These are phyloP conservation scores for Shargacucullia verbasci DNA, from an alignment of 2,888 invertebrate species.

Conservation along the genomic window DNA sequence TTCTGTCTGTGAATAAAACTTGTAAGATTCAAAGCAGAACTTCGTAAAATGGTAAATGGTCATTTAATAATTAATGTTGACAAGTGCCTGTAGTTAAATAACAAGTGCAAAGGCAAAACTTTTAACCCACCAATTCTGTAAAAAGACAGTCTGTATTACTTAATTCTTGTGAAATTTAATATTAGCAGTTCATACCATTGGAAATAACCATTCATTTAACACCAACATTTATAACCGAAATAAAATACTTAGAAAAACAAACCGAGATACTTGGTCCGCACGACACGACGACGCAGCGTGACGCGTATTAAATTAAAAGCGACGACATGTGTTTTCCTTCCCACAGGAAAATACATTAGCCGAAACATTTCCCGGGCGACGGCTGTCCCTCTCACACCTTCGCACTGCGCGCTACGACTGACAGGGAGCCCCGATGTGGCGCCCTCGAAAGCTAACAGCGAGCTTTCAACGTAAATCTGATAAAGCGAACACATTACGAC, in stretches of 20 bases:
- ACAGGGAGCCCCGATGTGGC: constrained; percentile 72
- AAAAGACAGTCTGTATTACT: constrained; percentile 1
- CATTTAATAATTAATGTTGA: no score
- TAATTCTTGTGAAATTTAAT: constrained; percentile 11
- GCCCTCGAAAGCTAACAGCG: constrained; percentile 84
- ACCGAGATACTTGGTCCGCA: constrained; percentile 58
- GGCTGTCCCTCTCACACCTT: constrained; percentile 67
- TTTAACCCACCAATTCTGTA: not conserved
- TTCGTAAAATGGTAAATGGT: no score
- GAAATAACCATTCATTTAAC: constrained; percentile 30
- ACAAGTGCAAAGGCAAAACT: not conserved
- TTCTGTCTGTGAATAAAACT: not conserved
- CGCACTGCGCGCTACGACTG: constrained; percentile 34
- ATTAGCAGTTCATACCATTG: constrained; percentile 8
- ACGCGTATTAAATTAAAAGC: constrained; percentile 88
- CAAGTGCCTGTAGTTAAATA: no score
- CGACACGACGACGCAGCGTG: constrained; percentile 84
- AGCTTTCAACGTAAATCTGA: constrained; percentile 89
- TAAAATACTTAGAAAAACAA: constrained; percentile 53
- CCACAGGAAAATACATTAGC: constrained; percentile 89
- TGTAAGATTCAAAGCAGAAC: no score
- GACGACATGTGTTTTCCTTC: constrained; percentile 89
- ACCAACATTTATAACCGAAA: constrained; percentile 46
- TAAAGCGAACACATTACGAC: constrained; percentile 87
- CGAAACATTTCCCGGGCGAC: constrained; percentile 81